These are phyloP conservation scores for Monochamus saltuarius DNA, from an alignment of 1,140 invertebrate genomes.

Conservation along the genomic window DNA sequence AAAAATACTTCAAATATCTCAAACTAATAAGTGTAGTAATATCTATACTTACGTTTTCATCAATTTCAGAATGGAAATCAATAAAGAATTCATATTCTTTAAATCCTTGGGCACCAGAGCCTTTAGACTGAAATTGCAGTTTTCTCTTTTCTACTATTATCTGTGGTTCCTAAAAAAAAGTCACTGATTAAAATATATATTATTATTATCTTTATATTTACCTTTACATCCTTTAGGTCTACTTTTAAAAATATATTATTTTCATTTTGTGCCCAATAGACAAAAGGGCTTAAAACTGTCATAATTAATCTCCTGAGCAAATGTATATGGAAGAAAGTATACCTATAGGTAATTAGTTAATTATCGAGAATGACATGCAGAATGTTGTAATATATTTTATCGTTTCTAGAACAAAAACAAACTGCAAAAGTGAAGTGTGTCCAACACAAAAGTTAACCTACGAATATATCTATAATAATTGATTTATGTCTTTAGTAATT, in stretches of 20 bases:
- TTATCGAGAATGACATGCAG: too few relatives aligned
- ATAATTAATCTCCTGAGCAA: conserved; percentile 43
- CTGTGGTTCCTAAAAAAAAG: conserved; percentile 53
- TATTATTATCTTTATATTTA: conserved; percentile 45
- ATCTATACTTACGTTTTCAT: conserved; percentile 60
- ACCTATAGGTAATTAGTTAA: too few relatives aligned
- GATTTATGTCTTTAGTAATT: too few relatives aligned
- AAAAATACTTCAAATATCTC: neutral
- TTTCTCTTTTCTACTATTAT: conserved; percentile 61
- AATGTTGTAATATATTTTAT: too few relatives aligned
- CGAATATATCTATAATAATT: too few relatives aligned
- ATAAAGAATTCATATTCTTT: conserved; percentile 60
- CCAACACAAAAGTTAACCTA: too few relatives aligned
- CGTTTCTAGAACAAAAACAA: too few relatives aligned
- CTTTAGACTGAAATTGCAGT: conserved; percentile 53
- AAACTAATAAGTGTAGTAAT: neutral
- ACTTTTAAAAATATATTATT: conserved; percentile 74
- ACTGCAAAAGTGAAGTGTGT: too few relatives aligned
- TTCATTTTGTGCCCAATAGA: conserved; percentile 91
- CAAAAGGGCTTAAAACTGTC: conserved; percentile 71
- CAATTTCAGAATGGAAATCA: conserved; percentile 68
- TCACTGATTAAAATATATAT: conserved; percentile 1
- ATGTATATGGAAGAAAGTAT: too few relatives aligned
- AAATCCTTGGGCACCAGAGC: conserved; percentile 68
- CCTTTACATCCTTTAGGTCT: conserved; percentile 79